A percentile compares a stretch with the other conserved stretches of the same genome.
phyloP scores from a whole-genome alignment of 2,113 vertebrate genomes.

The Alethe diademata region DNA sequence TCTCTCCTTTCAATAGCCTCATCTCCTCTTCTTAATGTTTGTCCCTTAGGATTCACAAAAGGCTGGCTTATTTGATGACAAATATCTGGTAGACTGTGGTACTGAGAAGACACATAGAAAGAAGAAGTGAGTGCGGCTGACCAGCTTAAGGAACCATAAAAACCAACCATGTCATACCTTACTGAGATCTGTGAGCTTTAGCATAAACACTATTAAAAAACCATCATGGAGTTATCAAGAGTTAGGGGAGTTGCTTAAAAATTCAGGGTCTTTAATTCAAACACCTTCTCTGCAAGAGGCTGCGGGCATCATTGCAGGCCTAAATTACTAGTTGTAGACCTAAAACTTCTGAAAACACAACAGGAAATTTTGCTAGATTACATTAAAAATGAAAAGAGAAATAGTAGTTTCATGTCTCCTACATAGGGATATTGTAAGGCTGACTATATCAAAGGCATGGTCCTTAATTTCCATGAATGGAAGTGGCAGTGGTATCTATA shows the following conservation, averaged over 20 bases:
- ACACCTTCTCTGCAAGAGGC: neutral
- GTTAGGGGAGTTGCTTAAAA: neutral
- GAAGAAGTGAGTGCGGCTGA: neutral
- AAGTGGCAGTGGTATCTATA: neutral
- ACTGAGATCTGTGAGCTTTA: neutral
- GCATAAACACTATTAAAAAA: neutral
- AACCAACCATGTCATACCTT: accelerated
- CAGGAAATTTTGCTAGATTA: neutral
- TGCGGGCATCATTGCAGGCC: neutral
- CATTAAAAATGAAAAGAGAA: neutral
- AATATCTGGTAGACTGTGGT: neutral
- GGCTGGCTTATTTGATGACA: neutral
- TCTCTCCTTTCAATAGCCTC: neutral
- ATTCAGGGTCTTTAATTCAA: neutral
- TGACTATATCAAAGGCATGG: neutral
- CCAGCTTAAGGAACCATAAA: neutral
- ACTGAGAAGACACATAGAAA: neutral
- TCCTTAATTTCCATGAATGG: neutral
- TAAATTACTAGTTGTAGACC: neutral
- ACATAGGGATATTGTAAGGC: neutral
- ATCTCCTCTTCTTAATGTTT: neutral
- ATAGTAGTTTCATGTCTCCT: neutral
- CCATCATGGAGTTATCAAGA: neutral
- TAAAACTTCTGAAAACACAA: neutral
- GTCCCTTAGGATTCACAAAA: neutral